A percentile compares a stretch with the other conserved stretches of the same genome.
Evolutionary conservation across 2,797 vertebrate genomes (phyloP).

Genomic region (Mus caroli): DNA sequence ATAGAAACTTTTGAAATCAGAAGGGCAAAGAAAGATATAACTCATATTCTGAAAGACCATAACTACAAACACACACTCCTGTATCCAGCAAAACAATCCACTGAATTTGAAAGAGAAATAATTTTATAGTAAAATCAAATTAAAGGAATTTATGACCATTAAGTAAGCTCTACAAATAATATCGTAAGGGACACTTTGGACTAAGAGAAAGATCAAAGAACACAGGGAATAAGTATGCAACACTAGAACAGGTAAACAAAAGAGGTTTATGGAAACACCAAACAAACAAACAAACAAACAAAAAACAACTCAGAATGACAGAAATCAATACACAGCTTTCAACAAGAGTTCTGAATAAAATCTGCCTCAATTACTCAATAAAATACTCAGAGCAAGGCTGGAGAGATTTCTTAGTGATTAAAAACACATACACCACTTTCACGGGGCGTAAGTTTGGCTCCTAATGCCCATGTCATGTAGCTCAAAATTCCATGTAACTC

Average conservation of each 20-base stretch:
- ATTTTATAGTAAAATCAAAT: neutral
- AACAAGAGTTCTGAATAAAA: neutral
- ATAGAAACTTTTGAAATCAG: neutral
- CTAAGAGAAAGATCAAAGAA: neutral
- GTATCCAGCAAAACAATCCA: neutral
- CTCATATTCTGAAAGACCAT: neutral
- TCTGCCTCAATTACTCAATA: neutral
- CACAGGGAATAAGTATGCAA: neutral
- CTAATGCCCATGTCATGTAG: too few species aligned
- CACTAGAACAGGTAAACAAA: neutral
- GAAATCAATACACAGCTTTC: neutral
- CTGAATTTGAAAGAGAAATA: neutral
- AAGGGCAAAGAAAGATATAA: neutral
- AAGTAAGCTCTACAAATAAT: neutral
- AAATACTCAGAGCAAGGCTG: neutral
- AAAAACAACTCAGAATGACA: neutral
- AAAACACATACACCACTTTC: neutral
- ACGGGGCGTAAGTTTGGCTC: neutral
- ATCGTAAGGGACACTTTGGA: neutral
- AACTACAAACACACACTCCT: neutral
- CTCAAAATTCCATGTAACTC: neutral
- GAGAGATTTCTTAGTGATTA: neutral
- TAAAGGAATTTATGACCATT: neutral
- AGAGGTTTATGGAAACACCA: neutral
- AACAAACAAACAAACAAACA: neutral